Evolutionary conservation across 1,140 invertebrate species (phyloP), one percentile per base, ranked within the genome.

Genomic region (Lepidurus apus): DNA sequence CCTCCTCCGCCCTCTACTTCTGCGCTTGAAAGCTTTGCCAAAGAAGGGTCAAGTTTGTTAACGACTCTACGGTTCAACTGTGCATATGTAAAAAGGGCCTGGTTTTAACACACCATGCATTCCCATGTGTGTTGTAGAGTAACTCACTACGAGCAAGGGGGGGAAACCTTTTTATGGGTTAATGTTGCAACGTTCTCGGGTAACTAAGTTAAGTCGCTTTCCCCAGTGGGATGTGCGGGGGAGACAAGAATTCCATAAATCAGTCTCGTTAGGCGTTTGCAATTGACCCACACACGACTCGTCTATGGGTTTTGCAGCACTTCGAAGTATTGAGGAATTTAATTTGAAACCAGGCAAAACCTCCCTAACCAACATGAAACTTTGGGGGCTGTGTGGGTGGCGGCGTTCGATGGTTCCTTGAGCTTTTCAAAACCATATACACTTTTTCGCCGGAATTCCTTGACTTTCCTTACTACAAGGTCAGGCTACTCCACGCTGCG

Each of bases 231-330:
- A 21, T 13, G 53, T 65, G 17, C 17, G 53, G 21, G 7, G 53
- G 9, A 7, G 53, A 65, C 53, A 13, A 65, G 21, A 65, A 65
- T 65, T 65, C 53, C 53, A 65, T 65, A 65, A 65, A 65, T 65
- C 53, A 65, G 53, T 65, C 53, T 65, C 53, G 53, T 65, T 65
- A 65, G 53, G 17, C 53, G 53, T 65, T 65, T 65, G 53, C 53
- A 13, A 65, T 65, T 65, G 53, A 13, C 17, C 17, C 53, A 13
- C 17, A 17, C 53, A 65, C 13, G 34, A 65, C 53, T 65, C 53
- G 13, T 13, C 2, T 34, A 65, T 65, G 53, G 21, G 17, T 65
- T 65, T 65, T 65, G 34, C 34, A 34, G 34, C 34, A 34, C 34
- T 34, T 34, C 34, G 0, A 34, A 34, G 34, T 34, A 65, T 65